phyloP scores from a whole-genome alignment of 2,888 invertebrate species.

The Nomada fucata region DNA sequence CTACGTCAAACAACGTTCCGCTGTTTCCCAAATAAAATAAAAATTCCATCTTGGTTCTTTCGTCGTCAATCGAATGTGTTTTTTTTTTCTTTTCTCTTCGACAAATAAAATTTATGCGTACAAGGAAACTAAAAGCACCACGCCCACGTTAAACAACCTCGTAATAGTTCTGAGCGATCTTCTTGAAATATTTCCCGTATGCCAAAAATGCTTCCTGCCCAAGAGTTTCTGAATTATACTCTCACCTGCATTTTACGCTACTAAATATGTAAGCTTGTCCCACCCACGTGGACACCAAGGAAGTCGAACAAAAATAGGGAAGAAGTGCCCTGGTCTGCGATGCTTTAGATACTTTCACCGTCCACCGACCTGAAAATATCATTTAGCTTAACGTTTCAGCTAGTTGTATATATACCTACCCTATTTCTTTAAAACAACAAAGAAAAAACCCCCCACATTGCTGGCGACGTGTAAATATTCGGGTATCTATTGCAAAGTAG shows the following conservation, averaged over 20 bases:
- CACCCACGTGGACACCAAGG: conserved; percentile 50
- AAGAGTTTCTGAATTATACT: conserved; percentile 53
- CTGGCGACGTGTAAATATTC: conserved; percentile 12
- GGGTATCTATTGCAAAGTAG: conserved; percentile 1
- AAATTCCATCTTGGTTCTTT: not conserved
- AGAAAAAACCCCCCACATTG: not conserved
- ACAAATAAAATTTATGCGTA: not conserved
- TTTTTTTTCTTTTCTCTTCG: too few species aligned
- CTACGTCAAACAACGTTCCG: not conserved
- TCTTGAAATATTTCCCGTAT: conserved; percentile 20
- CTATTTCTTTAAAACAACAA: not conserved
- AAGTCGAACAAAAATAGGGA: conserved; percentile 58
- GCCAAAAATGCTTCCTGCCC: conserved; percentile 21
- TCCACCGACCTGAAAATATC: conserved; percentile 47
- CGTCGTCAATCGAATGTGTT: too few species aligned
- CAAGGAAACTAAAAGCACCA: not conserved
- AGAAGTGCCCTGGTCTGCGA: conserved; percentile 54
- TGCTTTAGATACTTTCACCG: conserved; percentile 58
- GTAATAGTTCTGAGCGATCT: conserved; percentile 31
- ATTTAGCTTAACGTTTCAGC: conserved; percentile 28
- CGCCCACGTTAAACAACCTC: conserved; percentile 6
- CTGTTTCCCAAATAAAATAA: not conserved
- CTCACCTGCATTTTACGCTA: conserved; percentile 50
- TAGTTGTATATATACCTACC: not conserved
- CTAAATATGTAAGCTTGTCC: conserved; percentile 60